Evolutionary conservation across 2,797 vertebrate species (phyloP).

Genomic region (Myotis planiceps): DNA sequence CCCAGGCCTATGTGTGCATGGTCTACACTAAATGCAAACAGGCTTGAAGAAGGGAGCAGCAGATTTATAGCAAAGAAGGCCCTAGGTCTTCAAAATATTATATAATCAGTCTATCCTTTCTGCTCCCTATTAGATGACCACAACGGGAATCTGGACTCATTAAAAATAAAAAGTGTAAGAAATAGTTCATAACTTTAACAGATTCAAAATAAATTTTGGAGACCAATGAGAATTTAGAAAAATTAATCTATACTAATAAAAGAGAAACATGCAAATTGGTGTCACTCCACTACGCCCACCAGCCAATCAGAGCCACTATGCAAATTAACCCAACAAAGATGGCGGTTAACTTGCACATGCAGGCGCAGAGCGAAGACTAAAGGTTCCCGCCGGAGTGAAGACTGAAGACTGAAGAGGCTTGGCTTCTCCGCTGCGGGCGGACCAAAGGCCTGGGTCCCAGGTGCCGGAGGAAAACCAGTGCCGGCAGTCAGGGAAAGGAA

Average conservation of each 20-base stretch:
- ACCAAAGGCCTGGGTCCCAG: no score
- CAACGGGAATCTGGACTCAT: background rate
- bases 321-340: no score
- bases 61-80: background rate
- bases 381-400: no score
- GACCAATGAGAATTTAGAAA: conserved; percentile 14
- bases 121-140: background rate
- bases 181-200: background rate
- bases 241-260: background rate
- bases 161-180: background rate
- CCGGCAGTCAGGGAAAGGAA: no score
- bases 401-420: no score
- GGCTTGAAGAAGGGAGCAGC: background rate
- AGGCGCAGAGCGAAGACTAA: no score
- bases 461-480: no score
- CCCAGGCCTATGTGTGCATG: background rate
- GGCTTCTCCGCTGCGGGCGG: no score
- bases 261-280: no score
- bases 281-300: no score
- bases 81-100: background rate
- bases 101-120: background rate
- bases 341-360: no score
- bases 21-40: background rate
- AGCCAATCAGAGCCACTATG: no score
- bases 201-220: background rate